Evolutionary conservation across 2,888 invertebrate species (phyloP), one percentile per base, ranked within the genome.

Genomic region (Digitonthophagus gazella): DNA sequence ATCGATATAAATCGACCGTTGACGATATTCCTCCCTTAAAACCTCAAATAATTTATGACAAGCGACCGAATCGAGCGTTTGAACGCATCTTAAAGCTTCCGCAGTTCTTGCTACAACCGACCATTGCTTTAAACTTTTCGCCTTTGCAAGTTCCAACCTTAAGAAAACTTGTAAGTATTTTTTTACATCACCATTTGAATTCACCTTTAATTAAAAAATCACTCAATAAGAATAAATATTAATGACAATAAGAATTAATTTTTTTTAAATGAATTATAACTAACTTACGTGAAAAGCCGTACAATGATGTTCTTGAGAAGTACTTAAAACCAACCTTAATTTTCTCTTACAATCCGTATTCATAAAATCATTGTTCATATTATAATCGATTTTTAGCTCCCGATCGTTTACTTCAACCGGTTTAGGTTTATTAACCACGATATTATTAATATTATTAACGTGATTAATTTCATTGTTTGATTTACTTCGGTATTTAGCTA

Each of bases 251-350:
- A 61, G 54, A 54, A n/a, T 44, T 8, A 8, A 44, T 44, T 8
- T 44, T 44, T 44, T 44, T 44, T 8, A 3, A 1, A 66, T 57
- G 28, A 28, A 54, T 20, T 14, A 5, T 5, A 54, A 14, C 63
- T 19, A 22, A 66, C 72, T 73, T 74, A 80, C 81, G 77, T 80
- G 78, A 70, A 79, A 74, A 69, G 77, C 76, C 70, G 75, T 74
- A 63, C 89, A 86, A 77, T 90, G 89, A 76, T 92, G 91, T 69
- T 92, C 83, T 78, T 96, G 95, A 0, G 95, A 93, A 75, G 92
- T 93, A 72, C 97, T 95, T 28, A 98, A 86, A 67, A 98, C 97
- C 75, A 94, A 87, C 16, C 98, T 88, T 71, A 98, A 85, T 79
- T 97, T 97, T 73, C 94, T 90, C 82, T 97, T 97, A 77, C 91